phyloP scores from a whole-genome alignment of 1,140 invertebrate species.

The Trinorchestia longiramus region DNA sequence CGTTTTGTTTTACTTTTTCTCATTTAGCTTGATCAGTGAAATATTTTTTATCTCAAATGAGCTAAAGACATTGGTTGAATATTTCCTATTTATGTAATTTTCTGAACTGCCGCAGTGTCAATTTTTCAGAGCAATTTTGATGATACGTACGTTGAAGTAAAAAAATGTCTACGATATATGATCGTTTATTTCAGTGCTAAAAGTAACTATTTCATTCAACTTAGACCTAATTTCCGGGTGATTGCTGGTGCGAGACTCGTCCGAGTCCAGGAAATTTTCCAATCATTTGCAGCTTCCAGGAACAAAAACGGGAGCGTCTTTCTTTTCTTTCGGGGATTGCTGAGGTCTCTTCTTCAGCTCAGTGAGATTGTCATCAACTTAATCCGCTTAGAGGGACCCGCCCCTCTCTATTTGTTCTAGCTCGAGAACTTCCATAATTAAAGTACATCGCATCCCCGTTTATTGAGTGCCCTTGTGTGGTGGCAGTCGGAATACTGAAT shows the following conservation, averaged over 20 bases:
- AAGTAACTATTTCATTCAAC: not conserved
- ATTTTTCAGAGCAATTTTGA: too few species aligned
- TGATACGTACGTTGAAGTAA: too few species aligned
- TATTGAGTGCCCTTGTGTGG: not conserved
- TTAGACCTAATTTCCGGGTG: not conserved
- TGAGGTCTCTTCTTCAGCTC: constrained; percentile 27
- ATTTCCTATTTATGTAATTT: too few species aligned
- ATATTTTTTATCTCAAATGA: too few species aligned
- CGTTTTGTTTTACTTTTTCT: too few species aligned
- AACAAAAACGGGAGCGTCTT: not conserved
- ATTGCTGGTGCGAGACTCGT: not conserved
- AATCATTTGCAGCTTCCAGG: not conserved
- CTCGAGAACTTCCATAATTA: constrained; percentile 49
- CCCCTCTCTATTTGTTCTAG: constrained; percentile 45
- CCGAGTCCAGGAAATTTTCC: not conserved
- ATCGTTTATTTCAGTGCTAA: too few species aligned
- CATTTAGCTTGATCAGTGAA: too few species aligned
- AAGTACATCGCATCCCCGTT: constrained; percentile 38
- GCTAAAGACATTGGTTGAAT: too few species aligned
- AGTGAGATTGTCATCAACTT: constrained; percentile 53
- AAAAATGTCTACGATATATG: too few species aligned
- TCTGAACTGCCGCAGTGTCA: too few species aligned
- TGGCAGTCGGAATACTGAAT: not conserved
- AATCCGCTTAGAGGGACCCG: constrained; percentile 50
- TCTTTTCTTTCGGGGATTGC: not conserved